phyloP scores from a whole-genome alignment of 2,113 vertebrate species.

The Pica pica region DNA sequence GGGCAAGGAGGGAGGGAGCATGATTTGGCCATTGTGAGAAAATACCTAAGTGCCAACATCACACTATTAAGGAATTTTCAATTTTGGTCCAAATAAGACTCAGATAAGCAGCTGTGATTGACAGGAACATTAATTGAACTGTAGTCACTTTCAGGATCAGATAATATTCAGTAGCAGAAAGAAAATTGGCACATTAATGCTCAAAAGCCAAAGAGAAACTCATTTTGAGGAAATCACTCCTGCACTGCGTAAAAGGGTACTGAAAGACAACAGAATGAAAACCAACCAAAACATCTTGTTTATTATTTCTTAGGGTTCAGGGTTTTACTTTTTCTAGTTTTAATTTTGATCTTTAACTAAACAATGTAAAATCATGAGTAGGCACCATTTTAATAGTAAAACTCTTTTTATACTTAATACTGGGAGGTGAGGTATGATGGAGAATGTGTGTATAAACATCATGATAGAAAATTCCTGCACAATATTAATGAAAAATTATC shows the following conservation, averaged over 20 bases:
- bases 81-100: conserved; percentile 14
- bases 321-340: not conserved
- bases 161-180: not conserved
- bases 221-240: not conserved
- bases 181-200: not conserved
- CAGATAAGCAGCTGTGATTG: conserved; percentile 33
- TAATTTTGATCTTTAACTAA: not conserved
- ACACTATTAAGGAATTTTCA: not conserved
- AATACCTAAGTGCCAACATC: not conserved
- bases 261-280: not conserved
- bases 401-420: not conserved
- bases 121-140: conserved; percentile 33
- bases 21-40: not conserved
- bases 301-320: not conserved
- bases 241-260: not conserved
- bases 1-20: not conserved
- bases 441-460: not conserved
- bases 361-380: not conserved
- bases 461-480: not conserved
- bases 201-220: not conserved
- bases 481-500: not conserved
- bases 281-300: not conserved
- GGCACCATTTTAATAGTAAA: not conserved
- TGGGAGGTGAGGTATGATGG: not conserved
- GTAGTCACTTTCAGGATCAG: not conserved